A percentile compares a stretch with the other conserved stretches of the same genome.
These are phyloP conservation scores for Champsocephalus gunnari DNA, from an alignment of 2,797 vertebrate species.

Conservation along the genomic window DNA sequence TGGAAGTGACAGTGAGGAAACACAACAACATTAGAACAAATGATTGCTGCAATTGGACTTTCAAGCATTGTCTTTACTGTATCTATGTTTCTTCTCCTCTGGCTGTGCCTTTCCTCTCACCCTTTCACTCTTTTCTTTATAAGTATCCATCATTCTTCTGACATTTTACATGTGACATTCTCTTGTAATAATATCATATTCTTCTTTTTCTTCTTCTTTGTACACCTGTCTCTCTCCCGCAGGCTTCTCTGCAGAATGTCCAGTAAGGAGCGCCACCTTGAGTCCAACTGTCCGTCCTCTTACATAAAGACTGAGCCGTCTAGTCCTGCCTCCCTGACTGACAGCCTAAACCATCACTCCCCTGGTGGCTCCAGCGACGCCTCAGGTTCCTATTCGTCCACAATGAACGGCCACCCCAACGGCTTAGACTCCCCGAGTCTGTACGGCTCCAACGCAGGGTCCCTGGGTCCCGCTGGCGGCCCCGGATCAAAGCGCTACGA, in stretches of 20 bases:
- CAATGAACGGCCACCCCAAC: slow-evolving; percentile 99
- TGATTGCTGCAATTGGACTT: slow-evolving; percentile 31
- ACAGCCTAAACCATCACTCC: slow-evolving; percentile 99
- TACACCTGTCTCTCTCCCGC: slow-evolving; percentile 52
- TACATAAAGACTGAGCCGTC: slow-evolving; percentile 99
- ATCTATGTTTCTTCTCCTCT: slow-evolving; percentile 15
- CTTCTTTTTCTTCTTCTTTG: slow-evolving; percentile 10
- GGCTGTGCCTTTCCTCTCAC: not conserved
- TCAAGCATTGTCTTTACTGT: slow-evolving; percentile 15
- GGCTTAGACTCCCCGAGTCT: slow-evolving; percentile 98
- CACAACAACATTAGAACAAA: slow-evolving; percentile 43
- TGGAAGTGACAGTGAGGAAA: slow-evolving; percentile 44
- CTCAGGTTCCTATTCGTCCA: slow-evolving; percentile 99
- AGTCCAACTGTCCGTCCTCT: slow-evolving; percentile 97
- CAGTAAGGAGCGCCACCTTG: slow-evolving; percentile 99
- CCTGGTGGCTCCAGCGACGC: slow-evolving; percentile 98
- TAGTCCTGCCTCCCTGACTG: slow-evolving; percentile 98
- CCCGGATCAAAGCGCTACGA: slow-evolving; percentile 95
- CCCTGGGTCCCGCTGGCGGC: slow-evolving; percentile 91
- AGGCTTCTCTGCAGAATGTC: slow-evolving; percentile 99
- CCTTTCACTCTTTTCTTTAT: slow-evolving; percentile 3
- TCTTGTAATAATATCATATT: slow-evolving; percentile 29
- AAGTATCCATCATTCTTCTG: slow-evolving; percentile 9
- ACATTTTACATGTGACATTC: slow-evolving; percentile 8
- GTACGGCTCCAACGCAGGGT: slow-evolving; percentile 90